phyloP scores from a whole-genome alignment of 2,888 invertebrate genomes.

The Sinhomidia bicolor region DNA sequence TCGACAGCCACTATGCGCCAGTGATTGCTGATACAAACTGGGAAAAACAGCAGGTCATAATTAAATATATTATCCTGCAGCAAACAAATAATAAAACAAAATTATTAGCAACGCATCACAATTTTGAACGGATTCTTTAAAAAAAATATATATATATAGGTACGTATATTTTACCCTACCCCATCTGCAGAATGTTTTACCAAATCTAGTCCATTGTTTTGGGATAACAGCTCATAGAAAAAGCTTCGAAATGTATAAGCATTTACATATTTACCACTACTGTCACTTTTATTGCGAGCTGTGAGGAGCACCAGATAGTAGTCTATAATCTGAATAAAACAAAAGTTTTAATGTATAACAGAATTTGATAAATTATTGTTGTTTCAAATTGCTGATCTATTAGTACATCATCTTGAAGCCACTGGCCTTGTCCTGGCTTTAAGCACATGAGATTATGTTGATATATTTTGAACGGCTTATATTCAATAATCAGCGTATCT shows the following conservation, averaged over 20 bases:
- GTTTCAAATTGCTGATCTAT: neutral
- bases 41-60: neutral
- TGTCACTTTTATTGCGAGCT: neutral
- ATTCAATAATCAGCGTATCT: neutral
- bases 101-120: neutral
- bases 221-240: neutral
- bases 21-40: neutral
- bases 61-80: slow-evolving; percentile 4
- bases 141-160: neutral
- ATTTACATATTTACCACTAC: neutral
- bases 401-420: neutral
- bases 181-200: neutral
- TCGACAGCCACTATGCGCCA: neutral
- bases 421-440: neutral
- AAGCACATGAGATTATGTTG: neutral
- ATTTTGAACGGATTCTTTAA: neutral
- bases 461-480: neutral
- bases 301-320: neutral
- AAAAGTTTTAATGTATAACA: neutral
- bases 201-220: neutral
- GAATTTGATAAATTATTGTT: neutral
- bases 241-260: neutral
- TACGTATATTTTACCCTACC: neutral
- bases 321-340: neutral
- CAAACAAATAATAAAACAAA: neutral